These are phyloP conservation scores for Eubasilissa splendida DNA, from an alignment of 2,888 invertebrate genomes.

Conservation along the genomic window DNA sequence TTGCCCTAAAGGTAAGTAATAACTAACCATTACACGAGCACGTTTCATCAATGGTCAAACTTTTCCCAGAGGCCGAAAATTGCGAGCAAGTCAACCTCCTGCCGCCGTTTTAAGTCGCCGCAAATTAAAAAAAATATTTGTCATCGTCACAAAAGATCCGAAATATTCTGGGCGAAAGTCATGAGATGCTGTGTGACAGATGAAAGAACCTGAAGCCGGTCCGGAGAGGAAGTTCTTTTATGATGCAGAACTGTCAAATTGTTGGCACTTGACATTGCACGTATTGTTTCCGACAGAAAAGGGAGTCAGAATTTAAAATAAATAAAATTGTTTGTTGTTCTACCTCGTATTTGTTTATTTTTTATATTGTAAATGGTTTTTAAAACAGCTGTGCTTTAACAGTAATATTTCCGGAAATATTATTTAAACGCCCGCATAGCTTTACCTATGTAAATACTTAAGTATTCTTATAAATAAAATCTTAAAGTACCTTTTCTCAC, in stretches of 20 bases:
- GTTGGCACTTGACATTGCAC: constrained; percentile 20
- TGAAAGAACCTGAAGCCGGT: constrained; percentile 14
- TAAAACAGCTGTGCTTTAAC: neutral
- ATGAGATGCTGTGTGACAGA: constrained; percentile 25
- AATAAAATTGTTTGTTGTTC: neutral
- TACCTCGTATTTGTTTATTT: neutral
- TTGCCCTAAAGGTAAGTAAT: too few relatives aligned
- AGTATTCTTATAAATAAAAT: too few relatives aligned
- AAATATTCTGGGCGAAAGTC: constrained; percentile 17
- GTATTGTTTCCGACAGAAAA: neutral
- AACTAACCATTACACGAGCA: too few relatives aligned
- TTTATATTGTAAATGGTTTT: constrained; percentile 2
- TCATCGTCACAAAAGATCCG: constrained; percentile 24
- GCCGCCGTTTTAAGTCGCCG: constrained; percentile 1
- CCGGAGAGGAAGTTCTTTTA: constrained; percentile 32
- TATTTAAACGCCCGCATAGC: too few relatives aligned
- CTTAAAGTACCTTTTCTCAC: too few relatives aligned
- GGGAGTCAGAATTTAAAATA: constrained; percentile 19
- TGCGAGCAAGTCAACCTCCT: too few relatives aligned
- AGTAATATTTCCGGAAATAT: neutral
- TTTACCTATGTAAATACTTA: too few relatives aligned
- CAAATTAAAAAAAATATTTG: constrained; percentile 13
- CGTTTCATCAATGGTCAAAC: too few relatives aligned
- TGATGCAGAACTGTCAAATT: constrained; percentile 40
- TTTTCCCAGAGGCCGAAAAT: too few relatives aligned